Evolutionary conservation across 2,888 invertebrate species (phyloP).

Genomic region (Cataglyphis albicans): DNA sequence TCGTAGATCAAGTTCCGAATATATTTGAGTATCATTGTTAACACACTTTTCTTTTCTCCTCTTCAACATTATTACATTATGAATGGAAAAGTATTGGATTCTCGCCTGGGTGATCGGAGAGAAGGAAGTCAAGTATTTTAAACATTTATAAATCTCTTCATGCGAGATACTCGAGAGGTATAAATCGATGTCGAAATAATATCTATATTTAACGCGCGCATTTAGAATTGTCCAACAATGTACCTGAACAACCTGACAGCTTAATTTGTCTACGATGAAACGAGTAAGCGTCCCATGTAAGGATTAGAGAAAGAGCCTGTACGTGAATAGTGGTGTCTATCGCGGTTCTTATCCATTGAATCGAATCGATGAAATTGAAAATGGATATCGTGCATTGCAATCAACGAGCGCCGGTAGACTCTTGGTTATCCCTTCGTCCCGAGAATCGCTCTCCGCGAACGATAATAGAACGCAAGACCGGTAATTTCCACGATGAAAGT

Average conservation of each 20-base stretch:
- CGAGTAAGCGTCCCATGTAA: not conserved
- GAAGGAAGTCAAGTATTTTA: not conserved
- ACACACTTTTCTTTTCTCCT: not conserved
- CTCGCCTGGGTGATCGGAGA: not conserved
- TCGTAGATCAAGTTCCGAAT: slow-evolving; percentile 11
- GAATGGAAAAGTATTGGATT: slow-evolving; percentile 17
- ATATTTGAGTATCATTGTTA: not conserved
- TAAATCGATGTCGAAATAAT: slow-evolving; percentile 22
- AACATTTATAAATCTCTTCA: not conserved
- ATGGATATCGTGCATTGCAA: slow-evolving; percentile 32
- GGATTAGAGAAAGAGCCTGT: not conserved
- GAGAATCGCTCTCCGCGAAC: slow-evolving; percentile 45
- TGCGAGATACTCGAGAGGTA: not conserved
- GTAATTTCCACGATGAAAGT: slow-evolving; percentile 46
- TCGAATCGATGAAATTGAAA: slow-evolving; percentile 45
- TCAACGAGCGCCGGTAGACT: slow-evolving; percentile 26
- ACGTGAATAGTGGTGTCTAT: slow-evolving; percentile 23
- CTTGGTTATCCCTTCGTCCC: not conserved
- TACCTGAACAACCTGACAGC: slow-evolving; percentile 43
- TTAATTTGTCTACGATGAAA: slow-evolving; percentile 32
- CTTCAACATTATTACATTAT: not conserved
- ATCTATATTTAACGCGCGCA: slow-evolving; percentile 5
- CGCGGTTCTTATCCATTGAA: slow-evolving; percentile 19
- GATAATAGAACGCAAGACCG: slow-evolving; percentile 57
- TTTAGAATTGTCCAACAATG: slow-evolving; percentile 21